Conservation (phyloP, 1,140 invertebrate genomes). For the Drosophila rhopaloa region DNA sequence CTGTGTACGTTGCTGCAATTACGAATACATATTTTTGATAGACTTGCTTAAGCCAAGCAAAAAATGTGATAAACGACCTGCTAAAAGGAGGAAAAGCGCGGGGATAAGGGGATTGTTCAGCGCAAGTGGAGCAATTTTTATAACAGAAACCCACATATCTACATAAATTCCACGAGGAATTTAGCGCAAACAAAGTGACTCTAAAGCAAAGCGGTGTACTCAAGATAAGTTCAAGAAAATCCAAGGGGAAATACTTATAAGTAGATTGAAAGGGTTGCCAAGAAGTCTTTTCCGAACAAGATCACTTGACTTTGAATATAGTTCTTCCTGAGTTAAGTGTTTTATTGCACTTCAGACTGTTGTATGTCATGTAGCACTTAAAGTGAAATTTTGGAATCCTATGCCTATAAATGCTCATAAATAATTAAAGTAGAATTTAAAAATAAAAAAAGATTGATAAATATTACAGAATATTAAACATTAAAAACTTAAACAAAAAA, state of each 20-base stretch:
- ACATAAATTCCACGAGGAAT: constrained; percentile 15
- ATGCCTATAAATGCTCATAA: no score
- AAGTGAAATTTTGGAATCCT: neutral
- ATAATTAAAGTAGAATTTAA: no score
- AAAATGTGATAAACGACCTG: constrained; percentile 57
- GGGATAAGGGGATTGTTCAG: constrained; percentile 5
- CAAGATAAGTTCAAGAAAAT: constrained; percentile 6
- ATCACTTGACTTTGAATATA: constrained; percentile 20
- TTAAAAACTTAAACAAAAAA: neutral
- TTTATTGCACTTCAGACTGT: constrained; percentile 2
- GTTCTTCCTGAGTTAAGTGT: neutral
- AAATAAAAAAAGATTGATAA: neutral
- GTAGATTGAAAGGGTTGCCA: neutral
- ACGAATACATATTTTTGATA: constrained; percentile 63
- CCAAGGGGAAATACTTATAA: constrained; percentile 17
- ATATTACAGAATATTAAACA: neutral
- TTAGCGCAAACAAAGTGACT: constrained; percentile 14
- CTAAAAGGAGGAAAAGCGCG: constrained; percentile 28
- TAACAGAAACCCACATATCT: constrained; percentile 49
- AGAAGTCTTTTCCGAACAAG: neutral
- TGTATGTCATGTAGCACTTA: neutral
- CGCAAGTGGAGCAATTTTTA: constrained; percentile 44
- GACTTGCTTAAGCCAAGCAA: constrained; percentile 47
- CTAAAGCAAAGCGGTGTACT: constrained; percentile 7
- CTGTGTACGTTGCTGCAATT: constrained; percentile 56